These are phyloP conservation scores for Stomorhina lunata DNA, from an alignment of 2,888 invertebrate species.

Conservation along the genomic window DNA sequence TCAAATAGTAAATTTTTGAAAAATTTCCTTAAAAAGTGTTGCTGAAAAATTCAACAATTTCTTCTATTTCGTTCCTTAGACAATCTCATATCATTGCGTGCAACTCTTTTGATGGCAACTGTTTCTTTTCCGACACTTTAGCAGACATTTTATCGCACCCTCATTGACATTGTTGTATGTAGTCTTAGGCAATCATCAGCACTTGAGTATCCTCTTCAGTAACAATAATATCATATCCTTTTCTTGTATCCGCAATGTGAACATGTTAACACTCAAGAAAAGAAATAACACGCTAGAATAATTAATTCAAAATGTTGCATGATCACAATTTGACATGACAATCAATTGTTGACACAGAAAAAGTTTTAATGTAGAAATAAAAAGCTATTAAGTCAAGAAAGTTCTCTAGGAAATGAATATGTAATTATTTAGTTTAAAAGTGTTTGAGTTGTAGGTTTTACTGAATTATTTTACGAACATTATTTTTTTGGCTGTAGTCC, in stretches of 20 bases:
- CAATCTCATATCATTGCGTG: background rate
- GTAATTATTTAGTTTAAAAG: background rate
- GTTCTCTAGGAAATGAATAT: background rate
- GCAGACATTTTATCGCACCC: slow-evolving; percentile 15
- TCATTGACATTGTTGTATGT: slow-evolving; percentile 30
- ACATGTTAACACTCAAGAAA: slow-evolving; percentile 2
- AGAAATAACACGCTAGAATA: background rate
- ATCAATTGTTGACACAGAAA: background rate
- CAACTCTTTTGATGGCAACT: background rate
- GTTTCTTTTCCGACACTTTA: background rate
- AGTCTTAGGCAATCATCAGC: slow-evolving; percentile 26
- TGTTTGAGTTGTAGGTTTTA: background rate
- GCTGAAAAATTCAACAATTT: too few relatives aligned
- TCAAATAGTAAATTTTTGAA: too few relatives aligned
- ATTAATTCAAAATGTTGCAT: background rate
- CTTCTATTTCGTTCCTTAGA: background rate
- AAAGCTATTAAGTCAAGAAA: background rate
- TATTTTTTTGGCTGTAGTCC: background rate
- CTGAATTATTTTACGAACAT: background rate
- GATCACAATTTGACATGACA: background rate
- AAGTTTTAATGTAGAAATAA: background rate
- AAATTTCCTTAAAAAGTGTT: too few relatives aligned
- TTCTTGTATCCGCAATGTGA: slow-evolving; percentile 25
- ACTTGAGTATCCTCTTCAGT: slow-evolving; percentile 31
- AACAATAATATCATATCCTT: slow-evolving; percentile 34